Conservation (phyloP, 2,888 invertebrate genomes). For the Acanthopleura granulata region DNA sequence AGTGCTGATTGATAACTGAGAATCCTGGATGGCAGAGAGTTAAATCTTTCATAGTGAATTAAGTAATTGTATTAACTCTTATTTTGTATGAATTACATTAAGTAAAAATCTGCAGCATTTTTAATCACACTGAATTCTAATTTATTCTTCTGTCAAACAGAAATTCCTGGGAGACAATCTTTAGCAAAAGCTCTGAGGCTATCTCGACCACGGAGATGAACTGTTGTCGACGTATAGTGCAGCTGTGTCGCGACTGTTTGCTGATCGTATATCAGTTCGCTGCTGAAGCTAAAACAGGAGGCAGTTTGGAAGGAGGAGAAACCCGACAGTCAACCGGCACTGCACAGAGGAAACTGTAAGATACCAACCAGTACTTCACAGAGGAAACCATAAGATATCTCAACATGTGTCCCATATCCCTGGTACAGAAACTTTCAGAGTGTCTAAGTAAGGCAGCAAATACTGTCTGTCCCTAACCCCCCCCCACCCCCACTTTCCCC, state of each 20-base stretch:
- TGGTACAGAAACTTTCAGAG: no score
- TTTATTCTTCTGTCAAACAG: slow-evolving; percentile 37
- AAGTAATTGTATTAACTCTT: no score
- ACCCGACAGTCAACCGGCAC: not conserved
- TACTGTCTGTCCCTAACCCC: no score
- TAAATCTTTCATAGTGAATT: no score
- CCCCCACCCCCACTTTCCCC: no score
- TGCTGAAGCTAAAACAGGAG: slow-evolving; percentile 55
- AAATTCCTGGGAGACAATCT: slow-evolving; percentile 68
- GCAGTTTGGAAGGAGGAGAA: slow-evolving; percentile 21
- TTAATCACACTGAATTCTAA: no score
- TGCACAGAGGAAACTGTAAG: not conserved
- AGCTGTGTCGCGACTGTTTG: slow-evolving; percentile 68
- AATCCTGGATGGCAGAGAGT: no score
- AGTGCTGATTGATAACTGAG: no score
- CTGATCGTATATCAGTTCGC: slow-evolving; percentile 69
- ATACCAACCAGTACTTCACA: not conserved
- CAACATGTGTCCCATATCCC: no score
- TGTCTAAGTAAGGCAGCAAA: no score
- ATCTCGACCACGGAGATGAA: slow-evolving; percentile 61
- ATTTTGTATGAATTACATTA: no score
- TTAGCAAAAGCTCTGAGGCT: slow-evolving; percentile 65
- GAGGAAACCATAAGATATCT: not conserved
- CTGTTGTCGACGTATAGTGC: slow-evolving; percentile 67
- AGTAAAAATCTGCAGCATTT: no score